These are phyloP conservation scores for Cephus runcator DNA, from an alignment of 2,888 invertebrate species.

Conservation along the genomic window DNA sequence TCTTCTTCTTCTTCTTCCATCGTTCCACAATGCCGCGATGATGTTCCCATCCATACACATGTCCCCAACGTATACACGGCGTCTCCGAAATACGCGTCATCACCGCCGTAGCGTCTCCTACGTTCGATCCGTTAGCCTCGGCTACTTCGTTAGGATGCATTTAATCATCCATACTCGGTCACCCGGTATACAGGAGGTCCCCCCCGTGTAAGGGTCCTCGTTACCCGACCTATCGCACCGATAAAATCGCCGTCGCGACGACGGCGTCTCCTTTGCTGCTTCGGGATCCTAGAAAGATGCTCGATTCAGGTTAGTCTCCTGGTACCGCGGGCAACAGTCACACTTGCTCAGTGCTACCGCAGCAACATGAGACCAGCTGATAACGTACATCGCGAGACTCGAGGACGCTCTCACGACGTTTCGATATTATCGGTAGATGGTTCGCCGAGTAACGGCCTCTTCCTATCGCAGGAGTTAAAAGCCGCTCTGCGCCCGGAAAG, in stretches of 20 bases:
- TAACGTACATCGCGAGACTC: background rate
- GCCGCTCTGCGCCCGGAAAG: background rate
- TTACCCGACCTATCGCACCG: background rate
- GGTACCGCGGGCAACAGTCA: background rate
- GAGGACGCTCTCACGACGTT: background rate
- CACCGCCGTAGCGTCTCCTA: background rate
- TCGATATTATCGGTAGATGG: background rate
- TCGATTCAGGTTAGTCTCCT: background rate
- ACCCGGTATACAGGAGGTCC: background rate
- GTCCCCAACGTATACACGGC: background rate
- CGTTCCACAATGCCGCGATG: constrained; percentile 10
- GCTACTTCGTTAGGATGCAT: background rate
- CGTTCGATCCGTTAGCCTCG: background rate
- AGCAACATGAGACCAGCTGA: background rate
- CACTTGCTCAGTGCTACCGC: background rate
- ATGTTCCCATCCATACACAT: constrained; percentile 9
- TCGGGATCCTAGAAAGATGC: background rate
- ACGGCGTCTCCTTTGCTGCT: background rate
- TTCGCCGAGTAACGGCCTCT: background rate
- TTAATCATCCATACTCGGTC: background rate
- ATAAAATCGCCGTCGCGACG: background rate
- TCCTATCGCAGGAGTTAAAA: background rate
- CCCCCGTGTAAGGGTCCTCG: background rate
- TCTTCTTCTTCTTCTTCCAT: constrained; percentile 10
- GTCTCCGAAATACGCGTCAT: background rate